These are phyloP conservation scores for Drosophila atroscutellata DNA, from an alignment of 2,888 invertebrate genomes.

Conservation along the genomic window DNA sequence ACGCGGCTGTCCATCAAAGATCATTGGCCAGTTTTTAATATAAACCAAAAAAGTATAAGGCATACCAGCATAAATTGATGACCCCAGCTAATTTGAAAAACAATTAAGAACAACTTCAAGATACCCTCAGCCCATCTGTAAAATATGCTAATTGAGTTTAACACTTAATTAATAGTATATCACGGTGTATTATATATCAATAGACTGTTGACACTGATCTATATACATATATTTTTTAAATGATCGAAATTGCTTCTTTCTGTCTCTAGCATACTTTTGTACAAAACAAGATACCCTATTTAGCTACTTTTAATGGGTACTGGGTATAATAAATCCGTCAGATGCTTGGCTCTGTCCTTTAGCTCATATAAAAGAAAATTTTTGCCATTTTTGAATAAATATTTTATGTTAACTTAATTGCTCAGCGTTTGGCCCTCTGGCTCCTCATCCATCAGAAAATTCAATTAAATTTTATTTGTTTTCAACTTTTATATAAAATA, in stretches of 20 bases:
- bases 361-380: not conserved
- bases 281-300: no score
- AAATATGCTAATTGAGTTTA: not conserved
- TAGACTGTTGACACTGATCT: not conserved
- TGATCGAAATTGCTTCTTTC: not conserved
- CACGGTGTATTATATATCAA: not conserved
- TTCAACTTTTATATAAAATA: constrained; percentile 20
- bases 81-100: not conserved
- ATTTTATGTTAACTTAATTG: not conserved
- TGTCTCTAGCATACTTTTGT: not conserved
- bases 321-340: not conserved
- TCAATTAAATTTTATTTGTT: constrained; percentile 26
- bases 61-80: not conserved
- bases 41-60: not conserved
- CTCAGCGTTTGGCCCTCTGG: not conserved
- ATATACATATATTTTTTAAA: not conserved
- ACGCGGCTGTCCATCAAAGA: constrained; percentile 46
- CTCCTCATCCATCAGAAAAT: not conserved
- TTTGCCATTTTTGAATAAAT: not conserved
- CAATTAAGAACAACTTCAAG: not conserved
- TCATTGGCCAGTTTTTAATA: constrained; percentile 11
- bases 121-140: not conserved
- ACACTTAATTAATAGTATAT: not conserved
- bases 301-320: not conserved
- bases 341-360: not conserved